phyloP scores from a whole-genome alignment of 2,113 vertebrate genomes.

The Platichthys flesus region DNA sequence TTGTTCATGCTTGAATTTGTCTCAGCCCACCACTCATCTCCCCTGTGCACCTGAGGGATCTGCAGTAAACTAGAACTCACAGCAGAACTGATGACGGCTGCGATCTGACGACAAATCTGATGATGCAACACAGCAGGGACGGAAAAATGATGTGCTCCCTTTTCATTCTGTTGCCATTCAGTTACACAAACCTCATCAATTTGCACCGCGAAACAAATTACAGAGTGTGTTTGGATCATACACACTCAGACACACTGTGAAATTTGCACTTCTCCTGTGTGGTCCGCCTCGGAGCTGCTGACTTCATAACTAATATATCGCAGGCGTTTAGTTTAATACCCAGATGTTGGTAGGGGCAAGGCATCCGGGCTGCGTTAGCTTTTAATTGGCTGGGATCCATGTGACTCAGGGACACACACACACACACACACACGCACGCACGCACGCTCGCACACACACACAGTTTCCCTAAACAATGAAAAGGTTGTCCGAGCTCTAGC shows the following conservation, averaged over 20 bases:
- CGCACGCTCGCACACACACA: conserved; percentile 19
- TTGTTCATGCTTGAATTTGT: conserved; percentile 4
- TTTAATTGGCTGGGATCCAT: conserved; percentile 75
- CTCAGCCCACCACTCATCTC: conserved; percentile 11
- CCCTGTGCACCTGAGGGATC: conserved; percentile 5
- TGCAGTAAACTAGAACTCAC: conserved; percentile 25
- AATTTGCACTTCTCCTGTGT: conserved; percentile 75
- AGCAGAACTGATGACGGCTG: conserved; percentile 30
- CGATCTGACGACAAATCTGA: conserved; percentile 30
- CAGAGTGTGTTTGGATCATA: conserved; percentile 39
- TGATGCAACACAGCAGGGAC: conserved; percentile 40
- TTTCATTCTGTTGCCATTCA: conserved; percentile 50
- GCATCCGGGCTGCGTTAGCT: conserved; percentile 66
- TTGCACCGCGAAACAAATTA: conserved; percentile 46
- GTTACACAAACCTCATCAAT: conserved; percentile 58
- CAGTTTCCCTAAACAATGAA: conserved; percentile 42
- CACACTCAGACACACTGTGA: conserved; percentile 25
- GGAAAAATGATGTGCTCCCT: conserved; percentile 23
- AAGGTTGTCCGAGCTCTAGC: conserved; percentile 28
- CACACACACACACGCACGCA: conserved; percentile 10
- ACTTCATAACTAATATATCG: conserved; percentile 76
- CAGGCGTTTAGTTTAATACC: conserved; percentile 75
- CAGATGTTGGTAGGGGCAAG: conserved; percentile 76
- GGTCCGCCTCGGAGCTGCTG: conserved; percentile 74
- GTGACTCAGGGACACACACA: conserved; percentile 60